These are phyloP conservation scores for Prionace glauca DNA, from an alignment of 2,797 vertebrate genomes.

Conservation along the genomic window DNA sequence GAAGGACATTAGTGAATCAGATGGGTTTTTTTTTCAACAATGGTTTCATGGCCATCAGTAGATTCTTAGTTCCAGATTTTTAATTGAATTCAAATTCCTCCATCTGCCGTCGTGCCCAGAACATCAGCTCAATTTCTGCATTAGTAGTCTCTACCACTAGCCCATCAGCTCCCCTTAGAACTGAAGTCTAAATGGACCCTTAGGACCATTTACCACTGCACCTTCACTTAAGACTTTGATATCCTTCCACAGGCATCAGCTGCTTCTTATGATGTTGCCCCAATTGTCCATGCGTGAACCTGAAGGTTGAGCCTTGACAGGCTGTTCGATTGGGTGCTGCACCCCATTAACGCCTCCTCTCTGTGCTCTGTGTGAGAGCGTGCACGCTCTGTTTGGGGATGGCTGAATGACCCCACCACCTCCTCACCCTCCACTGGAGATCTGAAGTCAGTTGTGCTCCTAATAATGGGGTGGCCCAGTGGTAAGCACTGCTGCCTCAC, in stretches of 20 bases:
- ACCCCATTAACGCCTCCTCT: not conserved
- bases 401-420: not conserved
- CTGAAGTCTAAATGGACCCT: not conserved
- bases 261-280: not conserved
- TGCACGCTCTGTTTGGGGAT: not conserved
- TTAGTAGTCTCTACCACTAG: too few relatives aligned
- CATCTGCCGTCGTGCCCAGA: too few relatives aligned
- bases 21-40: too few relatives aligned
- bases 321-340: not conserved
- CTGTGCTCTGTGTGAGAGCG: not conserved
- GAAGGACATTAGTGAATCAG: too few relatives aligned
- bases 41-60: too few relatives aligned
- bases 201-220: not conserved
- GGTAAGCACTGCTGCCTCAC: too few relatives aligned
- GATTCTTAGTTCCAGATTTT: too few relatives aligned
- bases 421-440: not conserved
- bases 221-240: not conserved
- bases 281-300: not conserved
- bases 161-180: not conserved
- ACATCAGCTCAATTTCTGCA: too few relatives aligned
- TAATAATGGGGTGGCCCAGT: not conserved
- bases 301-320: not conserved
- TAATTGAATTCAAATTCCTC: too few relatives aligned
- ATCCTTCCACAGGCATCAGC: not conserved
- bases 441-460: not conserved